Evolutionary conservation across 2,113 vertebrate genomes (phyloP), one percentile per base, ranked within the genome.

Genomic region (Xenopus borealis): DNA sequence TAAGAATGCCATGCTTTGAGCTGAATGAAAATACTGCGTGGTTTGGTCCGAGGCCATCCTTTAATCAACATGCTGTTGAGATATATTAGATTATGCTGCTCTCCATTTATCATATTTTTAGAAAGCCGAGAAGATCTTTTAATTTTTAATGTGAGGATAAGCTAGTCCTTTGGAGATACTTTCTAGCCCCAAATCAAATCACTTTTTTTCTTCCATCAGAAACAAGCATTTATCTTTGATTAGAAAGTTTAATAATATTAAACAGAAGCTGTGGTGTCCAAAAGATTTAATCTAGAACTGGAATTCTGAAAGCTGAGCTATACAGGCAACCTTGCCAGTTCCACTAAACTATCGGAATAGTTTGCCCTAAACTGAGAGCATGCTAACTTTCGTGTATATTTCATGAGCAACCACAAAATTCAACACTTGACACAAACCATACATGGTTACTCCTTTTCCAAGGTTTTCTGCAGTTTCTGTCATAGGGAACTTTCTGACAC

Each of bases 81-180:
- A 67, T 77, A 77, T 77, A 77, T 77, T 77, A 77, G 74, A 77
- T 77, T 77, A 77, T 77, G 74, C 67, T 77, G 67, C 59, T 77
- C 74, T 70, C 59, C 74, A 77, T 77, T 77, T 70, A 77, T 77
- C 66, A 77, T 77, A 77, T 77, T 77, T 77, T 67, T 70, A 64
- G 67, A 70, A 59, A 64, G 69, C 67, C 47, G 67, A 77, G 74
- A 64, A 70, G 74, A 64, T 77, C 47, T 70, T 64, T 77, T 77
- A 70, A 77, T 77, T 77, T 77, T 77, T 77, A 77, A 77, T 77
- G 67, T 70, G 74, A 77, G 74, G 74, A 70, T 77, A 77, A 69
- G 61, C 66, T 70, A 63, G 66, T 76, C 66, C 67, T 70, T 77
- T 57, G 33, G 66, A 77, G 67, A 77, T 77, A 70, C 66, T 70